A percentile compares a stretch with the other conserved stretches of the same genome.
These are phyloP conservation scores for Clitarchus hookeri DNA, from an alignment of 2,888 invertebrate genomes.

Conservation along the genomic window DNA sequence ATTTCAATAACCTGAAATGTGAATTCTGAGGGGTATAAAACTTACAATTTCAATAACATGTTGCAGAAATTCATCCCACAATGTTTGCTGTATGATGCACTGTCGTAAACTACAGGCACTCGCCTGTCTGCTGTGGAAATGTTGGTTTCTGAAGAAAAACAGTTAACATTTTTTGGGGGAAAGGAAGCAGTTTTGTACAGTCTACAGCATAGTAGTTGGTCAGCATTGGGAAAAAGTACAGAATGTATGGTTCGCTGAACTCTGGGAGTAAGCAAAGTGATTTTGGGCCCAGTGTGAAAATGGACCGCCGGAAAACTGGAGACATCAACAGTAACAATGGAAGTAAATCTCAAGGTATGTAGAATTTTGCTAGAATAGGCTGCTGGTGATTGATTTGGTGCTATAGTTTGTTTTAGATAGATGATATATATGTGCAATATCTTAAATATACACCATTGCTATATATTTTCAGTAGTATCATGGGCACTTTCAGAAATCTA, in stretches of 20 bases:
- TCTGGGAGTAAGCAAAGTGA: not conserved
- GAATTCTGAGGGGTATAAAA: not conserved
- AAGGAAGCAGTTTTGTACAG: not conserved
- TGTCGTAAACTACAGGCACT: not conserved
- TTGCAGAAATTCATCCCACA: not conserved
- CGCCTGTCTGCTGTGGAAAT: not conserved
- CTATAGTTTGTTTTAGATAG: not conserved
- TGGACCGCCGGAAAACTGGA: not conserved
- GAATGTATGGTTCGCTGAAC: not conserved
- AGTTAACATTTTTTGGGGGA: not conserved
- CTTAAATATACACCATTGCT: no score
- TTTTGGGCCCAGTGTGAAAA: not conserved
- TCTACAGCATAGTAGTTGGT: not conserved
- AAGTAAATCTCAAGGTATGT: not conserved
- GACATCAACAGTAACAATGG: not conserved
- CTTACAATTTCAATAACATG: not conserved
- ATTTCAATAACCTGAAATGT: no score
- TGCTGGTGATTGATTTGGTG: not conserved
- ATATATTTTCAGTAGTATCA: not conserved
- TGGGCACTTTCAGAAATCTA: not conserved
- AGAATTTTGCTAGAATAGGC: not conserved
- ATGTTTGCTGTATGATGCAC: not conserved
- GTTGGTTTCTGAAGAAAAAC: constrained; percentile 7
- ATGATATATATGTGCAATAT: not conserved
- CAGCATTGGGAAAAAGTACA: not conserved